These are phyloP conservation scores for Gnathonemus echidnorhynchus DNA, from an alignment of 2,113 vertebrate genomes.

Conservation along the genomic window DNA sequence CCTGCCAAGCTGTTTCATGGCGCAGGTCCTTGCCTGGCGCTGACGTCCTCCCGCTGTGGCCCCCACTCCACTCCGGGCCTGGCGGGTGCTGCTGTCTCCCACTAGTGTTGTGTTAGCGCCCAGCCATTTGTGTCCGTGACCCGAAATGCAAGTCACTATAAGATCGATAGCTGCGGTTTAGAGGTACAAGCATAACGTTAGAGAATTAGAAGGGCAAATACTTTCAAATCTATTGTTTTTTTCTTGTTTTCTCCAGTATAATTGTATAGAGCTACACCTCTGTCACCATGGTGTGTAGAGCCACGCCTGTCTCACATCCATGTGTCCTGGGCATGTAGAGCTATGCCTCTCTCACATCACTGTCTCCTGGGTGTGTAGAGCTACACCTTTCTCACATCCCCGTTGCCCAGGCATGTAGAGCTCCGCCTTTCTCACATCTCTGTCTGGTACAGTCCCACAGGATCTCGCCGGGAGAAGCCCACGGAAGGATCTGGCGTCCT, in stretches of 20 bases:
- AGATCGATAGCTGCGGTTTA: neutral
- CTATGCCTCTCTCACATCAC: neutral
- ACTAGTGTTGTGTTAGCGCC: neutral
- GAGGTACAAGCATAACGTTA: neutral
- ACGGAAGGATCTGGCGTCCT: neutral
- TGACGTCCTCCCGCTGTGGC: neutral
- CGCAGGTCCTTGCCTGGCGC: neutral
- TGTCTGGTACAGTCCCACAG: conserved; percentile 26
- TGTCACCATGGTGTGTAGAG: neutral
- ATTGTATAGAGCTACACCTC: neutral
- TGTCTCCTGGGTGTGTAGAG: neutral
- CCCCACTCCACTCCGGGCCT: too few species aligned
- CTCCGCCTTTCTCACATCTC: neutral
- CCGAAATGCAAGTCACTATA: neutral
- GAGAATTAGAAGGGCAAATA: neutral
- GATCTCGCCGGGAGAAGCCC: conserved; percentile 11
- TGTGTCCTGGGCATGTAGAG: neutral
- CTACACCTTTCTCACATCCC: neutral
- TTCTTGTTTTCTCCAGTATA: neutral
- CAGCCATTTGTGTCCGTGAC: neutral
- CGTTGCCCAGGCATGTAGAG: neutral
- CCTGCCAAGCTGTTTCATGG: neutral
- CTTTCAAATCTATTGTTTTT: neutral
- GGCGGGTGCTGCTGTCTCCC: neutral
- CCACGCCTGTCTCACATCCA: neutral